phyloP scores from a whole-genome alignment of 2,888 invertebrate species.

The Dexiosoma caninum region DNA sequence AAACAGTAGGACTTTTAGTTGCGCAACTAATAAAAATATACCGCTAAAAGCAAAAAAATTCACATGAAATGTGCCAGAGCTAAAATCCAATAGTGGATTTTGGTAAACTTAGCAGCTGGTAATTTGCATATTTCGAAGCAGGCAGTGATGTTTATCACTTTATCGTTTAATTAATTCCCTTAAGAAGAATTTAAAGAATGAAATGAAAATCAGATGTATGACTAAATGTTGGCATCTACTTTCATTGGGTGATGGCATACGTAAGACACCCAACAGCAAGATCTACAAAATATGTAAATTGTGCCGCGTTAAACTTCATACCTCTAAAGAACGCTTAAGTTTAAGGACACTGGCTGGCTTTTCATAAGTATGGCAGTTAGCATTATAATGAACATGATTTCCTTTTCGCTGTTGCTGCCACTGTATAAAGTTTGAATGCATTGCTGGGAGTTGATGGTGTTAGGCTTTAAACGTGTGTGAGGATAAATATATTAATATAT shows the following conservation, averaged over 20 bases:
- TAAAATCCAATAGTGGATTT: neutral
- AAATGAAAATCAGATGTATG: constrained; percentile 7
- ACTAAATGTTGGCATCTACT: constrained; percentile 21
- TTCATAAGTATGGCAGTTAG: constrained; percentile 22
- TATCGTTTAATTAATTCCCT: constrained; percentile 50
- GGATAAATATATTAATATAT: constrained; percentile 26
- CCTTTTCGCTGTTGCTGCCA: neutral
- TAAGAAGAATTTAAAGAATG: constrained; percentile 2
- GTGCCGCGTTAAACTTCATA: constrained; percentile 49
- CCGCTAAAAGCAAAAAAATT: neutral
- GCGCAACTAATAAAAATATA: neutral
- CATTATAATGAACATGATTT: too few species aligned
- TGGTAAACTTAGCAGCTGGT: neutral
- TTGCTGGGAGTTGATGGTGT: neutral
- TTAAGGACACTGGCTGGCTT: constrained; percentile 38
- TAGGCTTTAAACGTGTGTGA: neutral
- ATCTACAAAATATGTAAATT: constrained; percentile 48
- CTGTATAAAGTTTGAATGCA: neutral
- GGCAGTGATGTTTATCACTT: constrained; percentile 41
- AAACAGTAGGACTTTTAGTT: neutral
- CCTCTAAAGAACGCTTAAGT: constrained; percentile 49
- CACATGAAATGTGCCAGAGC: too few species aligned
- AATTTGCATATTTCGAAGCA: neutral
- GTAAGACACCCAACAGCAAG: neutral
- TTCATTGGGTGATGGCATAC: neutral